A percentile compares a stretch with the other conserved stretches of the same genome.
Evolutionary conservation across 2,888 invertebrate genomes (phyloP).

Genomic region (Pollenia griseotomentosa): DNA sequence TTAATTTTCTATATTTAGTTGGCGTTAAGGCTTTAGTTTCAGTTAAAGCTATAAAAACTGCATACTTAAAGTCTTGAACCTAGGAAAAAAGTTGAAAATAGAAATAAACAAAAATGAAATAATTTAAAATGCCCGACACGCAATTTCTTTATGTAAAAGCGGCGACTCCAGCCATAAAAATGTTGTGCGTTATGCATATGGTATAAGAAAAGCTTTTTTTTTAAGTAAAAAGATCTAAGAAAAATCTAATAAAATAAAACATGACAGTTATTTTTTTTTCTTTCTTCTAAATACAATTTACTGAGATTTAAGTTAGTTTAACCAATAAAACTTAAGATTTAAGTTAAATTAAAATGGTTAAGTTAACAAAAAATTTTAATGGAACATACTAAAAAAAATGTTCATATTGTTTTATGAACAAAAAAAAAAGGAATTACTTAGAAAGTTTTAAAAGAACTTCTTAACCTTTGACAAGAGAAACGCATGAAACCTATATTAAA

Average conservation of each 20-base stretch:
- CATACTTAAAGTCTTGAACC: slow-evolving; percentile 11
- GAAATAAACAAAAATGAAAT: slow-evolving; percentile 32
- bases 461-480: too few species aligned
- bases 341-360: slow-evolving; percentile 1
- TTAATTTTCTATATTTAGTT: slow-evolving; percentile 19
- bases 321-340: neutral
- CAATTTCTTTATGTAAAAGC: slow-evolving; percentile 63
- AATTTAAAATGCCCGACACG: slow-evolving; percentile 73
- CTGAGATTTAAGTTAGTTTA: slow-evolving; percentile 50
- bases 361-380: too few species aligned
- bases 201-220: slow-evolving; percentile 44
- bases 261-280: slow-evolving; percentile 46
- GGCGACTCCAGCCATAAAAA: slow-evolving; percentile 57
- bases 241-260: slow-evolving; percentile 55
- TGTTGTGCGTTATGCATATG: slow-evolving; percentile 67
- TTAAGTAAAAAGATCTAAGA: neutral
- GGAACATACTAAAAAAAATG: too few species aligned
- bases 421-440: too few species aligned
- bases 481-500: too few species aligned
- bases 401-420: too few species aligned
- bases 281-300: neutral
- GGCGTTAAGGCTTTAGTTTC: slow-evolving; percentile 42
- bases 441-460: too few species aligned
- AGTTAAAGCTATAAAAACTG: slow-evolving; percentile 27
- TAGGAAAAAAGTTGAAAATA: neutral